These are phyloP conservation scores for Drosophila kurseongensis DNA, from an alignment of 1,140 invertebrate species.

Conservation along the genomic window DNA sequence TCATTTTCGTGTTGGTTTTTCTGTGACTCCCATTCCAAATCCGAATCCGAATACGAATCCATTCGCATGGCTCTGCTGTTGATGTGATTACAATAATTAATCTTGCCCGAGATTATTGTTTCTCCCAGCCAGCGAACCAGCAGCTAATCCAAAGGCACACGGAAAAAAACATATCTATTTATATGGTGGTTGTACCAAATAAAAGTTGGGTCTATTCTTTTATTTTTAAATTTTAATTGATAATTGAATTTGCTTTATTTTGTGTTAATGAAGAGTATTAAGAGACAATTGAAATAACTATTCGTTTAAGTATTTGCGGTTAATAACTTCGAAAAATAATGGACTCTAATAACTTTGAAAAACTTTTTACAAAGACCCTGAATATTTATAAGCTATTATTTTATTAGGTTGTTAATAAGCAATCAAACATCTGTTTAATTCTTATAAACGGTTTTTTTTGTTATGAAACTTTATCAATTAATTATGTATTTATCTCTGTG, in stretches of 20 bases:
- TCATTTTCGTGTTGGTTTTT: slow-evolving; percentile 57
- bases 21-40: slow-evolving; percentile 16
- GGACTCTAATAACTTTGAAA: no score
- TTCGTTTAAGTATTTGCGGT: no score
- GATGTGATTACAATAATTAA: slow-evolving; percentile 84
- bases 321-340: no score
- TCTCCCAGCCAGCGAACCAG: slow-evolving; percentile 47
- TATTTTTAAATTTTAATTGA: no score
- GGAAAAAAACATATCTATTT: neutral
- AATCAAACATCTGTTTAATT: no score
- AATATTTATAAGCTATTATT: no score
- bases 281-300: no score
- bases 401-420: no score
- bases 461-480: no score
- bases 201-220: neutral
- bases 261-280: neutral
- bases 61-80: slow-evolving; percentile 75
- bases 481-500: slow-evolving; percentile 3
- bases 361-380: no score
- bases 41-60: slow-evolving; percentile 21
- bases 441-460: no score
- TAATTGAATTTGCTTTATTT: neutral
- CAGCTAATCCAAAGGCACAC: slow-evolving; percentile 33
- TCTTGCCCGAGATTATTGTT: slow-evolving; percentile 78
- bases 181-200: no score